Base-by-base conservation (phyloP, 2,797 vertebrate species). In the Premnoplex brunnescens region DNA sequence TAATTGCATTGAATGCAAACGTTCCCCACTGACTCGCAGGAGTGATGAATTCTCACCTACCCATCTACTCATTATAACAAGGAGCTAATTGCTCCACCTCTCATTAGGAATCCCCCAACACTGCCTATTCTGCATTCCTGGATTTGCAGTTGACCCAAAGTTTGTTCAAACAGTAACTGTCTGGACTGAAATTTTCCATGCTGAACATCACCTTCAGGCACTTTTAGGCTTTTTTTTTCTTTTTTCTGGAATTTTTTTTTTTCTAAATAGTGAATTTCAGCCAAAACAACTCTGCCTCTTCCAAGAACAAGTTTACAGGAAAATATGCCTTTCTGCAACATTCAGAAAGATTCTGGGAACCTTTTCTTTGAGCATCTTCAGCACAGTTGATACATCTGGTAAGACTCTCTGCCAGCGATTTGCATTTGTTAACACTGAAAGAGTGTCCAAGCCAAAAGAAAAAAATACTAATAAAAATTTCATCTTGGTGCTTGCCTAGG, bases 301-400 rank as follows among this genome's bases (percentile, higher is more conserved):
- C 95, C 93, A 92, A 91, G 95, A 95, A 91, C 52, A 68, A 92
- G 92, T 89, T 95, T 75, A 92, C 68, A 94, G 85, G 75, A 92
- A 95, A 95, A 92, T 20, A 87, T 4, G 88, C 54, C 78, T 90
- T 82, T 87, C 74, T 92, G 84, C 72, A 89, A 30, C 16, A 2
- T 41, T 63, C 67, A 64, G 67, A 81, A 75, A 85, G 75, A 56
- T 91, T 92, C 92, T 95, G 93, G 88, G 81, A 95, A 92, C 60
- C 43, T 93, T 74, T 74, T 58, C 58, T 62, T 79, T 34, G 54
- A 92, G 84, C 72, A 89, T 89, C 75, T 82, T 80, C 15, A 2
- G 68, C 5, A 3, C 44, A 59, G 59, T 28, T 34, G 39, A 69
- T 67, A 76, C 84, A 92, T 93, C 88, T 92, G 78, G 77, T 81